Percentiles rank a stretch among this genome's conserved stretches.
These are phyloP conservation scores for Polylopha cassiicola DNA, from an alignment of 2,888 invertebrate species.

Conservation along the genomic window DNA sequence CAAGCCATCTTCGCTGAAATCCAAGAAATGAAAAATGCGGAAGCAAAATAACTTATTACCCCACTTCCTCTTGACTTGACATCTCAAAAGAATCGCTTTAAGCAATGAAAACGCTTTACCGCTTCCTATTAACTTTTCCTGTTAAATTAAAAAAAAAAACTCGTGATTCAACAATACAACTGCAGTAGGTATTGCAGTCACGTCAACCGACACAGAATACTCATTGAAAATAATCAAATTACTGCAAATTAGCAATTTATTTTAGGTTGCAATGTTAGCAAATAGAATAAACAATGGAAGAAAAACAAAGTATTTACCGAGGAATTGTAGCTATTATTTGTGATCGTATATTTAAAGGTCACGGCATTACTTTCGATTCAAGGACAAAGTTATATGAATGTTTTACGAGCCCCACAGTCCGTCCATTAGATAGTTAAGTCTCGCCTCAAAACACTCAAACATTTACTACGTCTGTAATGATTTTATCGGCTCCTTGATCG, in stretches of 20 bases:
- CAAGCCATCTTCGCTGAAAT: not conserved
- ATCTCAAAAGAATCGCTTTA: constrained; percentile 13
- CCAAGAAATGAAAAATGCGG: constrained; percentile 5
- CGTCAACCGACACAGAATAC: too few relatives aligned
- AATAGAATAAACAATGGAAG: too few relatives aligned
- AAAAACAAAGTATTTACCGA: constrained; percentile 19
- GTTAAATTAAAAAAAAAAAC: constrained; percentile 11
- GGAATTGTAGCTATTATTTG: constrained; percentile 21
- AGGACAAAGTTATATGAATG: constrained; percentile 28
- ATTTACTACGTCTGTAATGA: constrained; percentile 8
- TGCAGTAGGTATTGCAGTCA: too few relatives aligned
- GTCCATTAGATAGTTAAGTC: too few relatives aligned
- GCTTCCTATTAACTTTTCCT: constrained; percentile 13
- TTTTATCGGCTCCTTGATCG: constrained; percentile 16
- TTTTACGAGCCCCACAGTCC: constrained; percentile 13
- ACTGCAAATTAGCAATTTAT: too few relatives aligned
- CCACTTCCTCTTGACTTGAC: too few relatives aligned
- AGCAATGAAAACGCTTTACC: constrained; percentile 13
- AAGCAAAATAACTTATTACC: constrained; percentile 4
- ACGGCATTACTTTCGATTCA: constrained; percentile 35
- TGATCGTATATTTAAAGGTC: constrained; percentile 35
- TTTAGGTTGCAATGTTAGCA: too few relatives aligned
- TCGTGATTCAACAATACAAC: too few relatives aligned
- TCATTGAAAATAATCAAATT: too few relatives aligned
- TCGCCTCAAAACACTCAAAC: too few relatives aligned